Percentiles rank a stretch among this genome's conserved stretches.
These are phyloP conservation scores for Geophilus truncorum DNA, from an alignment of 2,888 invertebrate genomes.

Conservation along the genomic window DNA sequence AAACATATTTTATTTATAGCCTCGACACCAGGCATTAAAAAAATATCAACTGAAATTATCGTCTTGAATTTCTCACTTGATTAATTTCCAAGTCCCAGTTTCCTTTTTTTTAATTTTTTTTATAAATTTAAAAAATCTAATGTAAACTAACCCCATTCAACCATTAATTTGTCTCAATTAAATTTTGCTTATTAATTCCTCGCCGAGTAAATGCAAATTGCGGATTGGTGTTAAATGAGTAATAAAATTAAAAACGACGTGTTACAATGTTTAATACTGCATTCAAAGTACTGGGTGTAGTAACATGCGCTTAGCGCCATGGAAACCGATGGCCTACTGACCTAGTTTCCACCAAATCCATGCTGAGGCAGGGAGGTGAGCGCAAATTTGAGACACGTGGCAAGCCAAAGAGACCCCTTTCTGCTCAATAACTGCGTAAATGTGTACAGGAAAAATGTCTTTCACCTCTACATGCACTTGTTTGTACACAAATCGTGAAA, in stretches of 20 bases:
- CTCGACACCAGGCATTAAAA: too few species aligned
- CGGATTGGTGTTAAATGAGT: background rate
- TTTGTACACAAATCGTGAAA: too few species aligned
- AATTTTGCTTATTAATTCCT: background rate
- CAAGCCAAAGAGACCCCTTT: background rate
- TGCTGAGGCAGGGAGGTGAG: background rate
- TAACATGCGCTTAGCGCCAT: background rate
- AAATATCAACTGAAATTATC: too few species aligned
- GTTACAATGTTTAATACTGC: background rate
- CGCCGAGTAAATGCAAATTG: too few species aligned
- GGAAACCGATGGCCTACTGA: conserved; percentile 2
- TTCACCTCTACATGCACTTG: too few species aligned
- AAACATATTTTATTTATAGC: too few species aligned
- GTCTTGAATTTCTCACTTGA: too few species aligned
- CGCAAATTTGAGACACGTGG: background rate
- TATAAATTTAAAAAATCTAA: too few species aligned
- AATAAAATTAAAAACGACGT: background rate
- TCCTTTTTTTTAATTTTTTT: background rate
- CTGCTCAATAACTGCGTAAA: background rate
- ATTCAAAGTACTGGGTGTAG: background rate
- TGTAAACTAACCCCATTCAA: too few species aligned
- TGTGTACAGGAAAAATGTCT: too few species aligned
- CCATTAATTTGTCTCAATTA: too few species aligned
- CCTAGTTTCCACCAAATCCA: background rate
- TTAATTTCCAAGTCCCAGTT: too few species aligned